Evolutionary conservation across 2,797 vertebrate species (phyloP).

Genomic region (Scomberomorus guttatus): DNA sequence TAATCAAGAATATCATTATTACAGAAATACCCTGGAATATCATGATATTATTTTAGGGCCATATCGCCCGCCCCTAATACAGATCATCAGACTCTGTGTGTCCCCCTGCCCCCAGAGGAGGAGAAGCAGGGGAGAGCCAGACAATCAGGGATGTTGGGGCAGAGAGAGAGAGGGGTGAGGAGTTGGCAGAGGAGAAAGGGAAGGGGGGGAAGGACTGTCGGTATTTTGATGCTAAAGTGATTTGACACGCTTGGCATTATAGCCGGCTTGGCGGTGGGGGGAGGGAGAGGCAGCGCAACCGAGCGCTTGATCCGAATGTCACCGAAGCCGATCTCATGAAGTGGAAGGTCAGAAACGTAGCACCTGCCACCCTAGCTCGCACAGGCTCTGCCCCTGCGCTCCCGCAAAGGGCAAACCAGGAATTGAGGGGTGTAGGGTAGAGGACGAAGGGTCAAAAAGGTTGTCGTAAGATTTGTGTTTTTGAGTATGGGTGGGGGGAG

Average conservation of each 20-base stretch:
- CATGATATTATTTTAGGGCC: no score
- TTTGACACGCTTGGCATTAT: constrained; percentile 87
- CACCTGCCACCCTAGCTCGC: constrained; percentile 80
- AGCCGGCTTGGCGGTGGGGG: constrained; percentile 61
- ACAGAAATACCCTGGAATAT: no score
- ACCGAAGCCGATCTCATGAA: constrained; percentile 86
- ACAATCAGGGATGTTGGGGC: constrained; percentile 36
- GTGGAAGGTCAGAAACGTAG: constrained; percentile 85
- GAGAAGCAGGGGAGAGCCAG: constrained; percentile 7
- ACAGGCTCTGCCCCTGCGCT: constrained; percentile 27
- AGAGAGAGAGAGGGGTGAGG: constrained; percentile 10
- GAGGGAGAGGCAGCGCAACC: constrained; percentile 68
- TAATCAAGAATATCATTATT: no score
- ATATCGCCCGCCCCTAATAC: no score
- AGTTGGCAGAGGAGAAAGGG: constrained; percentile 23
- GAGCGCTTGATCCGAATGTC: constrained; percentile 86
- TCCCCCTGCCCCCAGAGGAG: constrained; percentile 21
- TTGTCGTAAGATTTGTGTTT: constrained; percentile 17
- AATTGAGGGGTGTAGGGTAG: constrained; percentile 23
- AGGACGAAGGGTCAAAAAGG: constrained; percentile 40
- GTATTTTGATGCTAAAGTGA: constrained; percentile 85
- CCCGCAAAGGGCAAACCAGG: constrained; percentile 44
- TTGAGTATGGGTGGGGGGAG: background rate
- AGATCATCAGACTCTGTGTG: constrained; percentile 37
- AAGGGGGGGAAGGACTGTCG: constrained; percentile 43